Percentiles rank a stretch among this genome's conserved stretches.
These are phyloP conservation scores for Sesamia inferens DNA, from an alignment of 2,888 invertebrate species.

Conservation along the genomic window DNA sequence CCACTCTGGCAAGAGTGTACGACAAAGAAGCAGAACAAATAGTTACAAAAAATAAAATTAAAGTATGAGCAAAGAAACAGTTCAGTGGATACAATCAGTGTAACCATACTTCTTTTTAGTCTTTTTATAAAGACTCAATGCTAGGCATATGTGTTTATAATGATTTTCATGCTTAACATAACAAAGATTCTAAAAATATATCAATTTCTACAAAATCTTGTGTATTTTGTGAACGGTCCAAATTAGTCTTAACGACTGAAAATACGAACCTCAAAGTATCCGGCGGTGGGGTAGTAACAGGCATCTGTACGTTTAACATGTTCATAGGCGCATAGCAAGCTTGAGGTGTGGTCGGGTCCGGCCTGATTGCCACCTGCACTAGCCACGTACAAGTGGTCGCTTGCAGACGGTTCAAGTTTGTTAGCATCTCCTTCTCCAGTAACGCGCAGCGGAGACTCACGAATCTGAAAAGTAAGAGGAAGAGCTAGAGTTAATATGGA, in stretches of 20 bases:
- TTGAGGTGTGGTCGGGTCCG: slow-evolving; percentile 73
- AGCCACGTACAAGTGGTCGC: slow-evolving; percentile 96
- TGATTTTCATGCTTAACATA: background rate
- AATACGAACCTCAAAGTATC: slow-evolving; percentile 91
- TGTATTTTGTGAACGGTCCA: background rate
- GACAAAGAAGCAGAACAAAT: background rate
- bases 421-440: slow-evolving; percentile 93
- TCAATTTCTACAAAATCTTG: background rate
- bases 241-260: background rate
- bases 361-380: slow-evolving; percentile 93
- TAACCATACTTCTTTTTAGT: background rate
- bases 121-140: background rate
- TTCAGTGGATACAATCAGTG: background rate
- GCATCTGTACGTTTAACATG: slow-evolving; percentile 90
- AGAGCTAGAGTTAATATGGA: background rate
- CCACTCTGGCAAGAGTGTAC: no score
- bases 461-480: slow-evolving; percentile 85
- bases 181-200: background rate
- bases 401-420: slow-evolving; percentile 93
- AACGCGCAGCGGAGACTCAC: slow-evolving; percentile 93
- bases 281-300: slow-evolving; percentile 91
- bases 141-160: background rate
- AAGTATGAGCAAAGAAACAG: background rate
- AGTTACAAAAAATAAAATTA: background rate
- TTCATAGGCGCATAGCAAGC: slow-evolving; percentile 91